Evolutionary conservation across 2,888 invertebrate species (phyloP), one percentile per base, ranked within the genome.

Genomic region (Scaptomyza flava): DNA sequence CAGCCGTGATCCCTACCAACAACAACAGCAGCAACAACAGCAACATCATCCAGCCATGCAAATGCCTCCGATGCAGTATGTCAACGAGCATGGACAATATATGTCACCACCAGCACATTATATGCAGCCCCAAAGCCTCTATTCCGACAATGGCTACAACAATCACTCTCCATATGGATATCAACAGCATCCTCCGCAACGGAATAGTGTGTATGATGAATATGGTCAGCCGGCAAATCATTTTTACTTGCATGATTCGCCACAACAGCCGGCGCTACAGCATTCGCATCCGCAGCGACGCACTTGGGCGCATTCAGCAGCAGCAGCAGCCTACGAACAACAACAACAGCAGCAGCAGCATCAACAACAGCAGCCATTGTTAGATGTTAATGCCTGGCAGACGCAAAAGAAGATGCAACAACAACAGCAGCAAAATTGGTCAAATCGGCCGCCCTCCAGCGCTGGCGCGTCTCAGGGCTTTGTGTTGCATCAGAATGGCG

Each of bases 201-300:
- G 91, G 68, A 90, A 90, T 64, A 93, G 93, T 61, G 93, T 94
- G 60, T 95, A 96, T 61, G 92, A 92, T 75, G 91, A 92, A 54
- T 92, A 92, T 83, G 91, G 89, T 3, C 91, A 91, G 79, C 93
- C 94, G 68, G 69, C 68, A 27, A 93, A 94, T 77, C 95, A 96
- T 91, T 96, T 96, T 92, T 96, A 95, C 92, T 93, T 96, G 81
- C 96, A 96, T 90, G 96, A 96, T 87, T 85, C 91, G 27, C 93
- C 93, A 91, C 77, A 78, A 0, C 86, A 81, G 54, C 74, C 72
- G 4, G 76, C 81, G n/a, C 80, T 68, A 1, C 79, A 80, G 11
- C 84, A 64, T 27, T 62, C 80, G n/a, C 81, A 82, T 48, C 88
- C 93, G 56, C 94, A 94, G 89, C 91, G 95, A 8, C 92, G 95